Base-by-base conservation (phyloP, 2,888 invertebrate species). In the Euclidia mi region DNA sequence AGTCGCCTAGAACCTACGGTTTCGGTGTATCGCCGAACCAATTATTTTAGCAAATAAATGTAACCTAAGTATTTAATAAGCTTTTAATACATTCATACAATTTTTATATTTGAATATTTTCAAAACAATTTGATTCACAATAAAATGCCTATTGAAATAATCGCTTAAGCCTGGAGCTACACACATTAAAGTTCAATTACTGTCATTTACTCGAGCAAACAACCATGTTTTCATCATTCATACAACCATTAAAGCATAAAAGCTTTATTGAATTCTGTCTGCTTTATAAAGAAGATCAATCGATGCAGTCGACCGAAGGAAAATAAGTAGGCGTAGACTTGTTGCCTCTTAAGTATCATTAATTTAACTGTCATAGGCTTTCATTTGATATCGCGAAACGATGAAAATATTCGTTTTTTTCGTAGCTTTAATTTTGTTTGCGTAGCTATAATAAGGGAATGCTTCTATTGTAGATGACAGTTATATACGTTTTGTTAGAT, bases 261-360 rank as follows among this genome's bases (percentile, higher is more conserved):
- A 69, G 59, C 44, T 41, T 61, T 56, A 69, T 69, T 60, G 65
- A 71, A 72, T 59, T 43, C 65, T 71, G 61, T 58, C 68, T 37
- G 38, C 61, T 68, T 69, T 29, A 69, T 71, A 62, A 69, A 62
- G 62, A 60, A 69, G 50, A 69, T 71, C 71, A 72, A 72, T n/a
- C n/a, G n/a, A 68, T 42, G 66, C 53, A 61, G 56, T 52, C 59
- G 59, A 44, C 48, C 57, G 56, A 46, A 48, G 52, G 42, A 52
- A 71, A 62, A 71, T 71, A 71, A 68, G 72, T 69, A 51, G 50
- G 63, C 56, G 48, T 44, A 45, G 69, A 61, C 68, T 72, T 59
- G 69, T 65, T 72, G 66, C 69, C 71, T 66, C 57, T 60, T 42
- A 51, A 63, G 53, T 56, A 63, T 71, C 66, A 72, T 72, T 71